phyloP scores from a whole-genome alignment of 2,797 vertebrate genomes.

The Crenuchus spilurus region DNA sequence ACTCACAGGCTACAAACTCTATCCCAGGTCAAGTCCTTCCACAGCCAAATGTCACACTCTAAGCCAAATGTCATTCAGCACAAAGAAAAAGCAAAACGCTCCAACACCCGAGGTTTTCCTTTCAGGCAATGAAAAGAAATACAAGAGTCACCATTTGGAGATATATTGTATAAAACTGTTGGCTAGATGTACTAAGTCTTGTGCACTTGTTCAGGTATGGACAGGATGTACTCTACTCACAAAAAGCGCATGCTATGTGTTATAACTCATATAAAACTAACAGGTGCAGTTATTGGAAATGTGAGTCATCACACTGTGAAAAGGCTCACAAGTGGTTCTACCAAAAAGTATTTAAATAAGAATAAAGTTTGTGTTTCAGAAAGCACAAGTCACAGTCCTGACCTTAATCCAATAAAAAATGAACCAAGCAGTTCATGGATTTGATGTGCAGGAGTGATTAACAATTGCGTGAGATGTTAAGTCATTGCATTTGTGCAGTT shows the following conservation, averaged over 20 bases:
- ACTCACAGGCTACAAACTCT: constrained; percentile 3
- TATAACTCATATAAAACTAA: not conserved
- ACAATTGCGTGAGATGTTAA: too few relatives aligned
- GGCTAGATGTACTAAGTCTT: not conserved
- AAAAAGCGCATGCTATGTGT: not conserved
- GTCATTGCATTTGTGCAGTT: too few relatives aligned
- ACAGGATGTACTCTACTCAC: not conserved
- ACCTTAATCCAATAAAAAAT: too few relatives aligned
- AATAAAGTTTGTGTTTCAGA: too few relatives aligned
- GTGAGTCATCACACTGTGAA: too few relatives aligned
- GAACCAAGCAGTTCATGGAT: too few relatives aligned
- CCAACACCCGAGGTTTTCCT: not conserved
- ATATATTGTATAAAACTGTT: not conserved
- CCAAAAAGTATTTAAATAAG: too few relatives aligned
- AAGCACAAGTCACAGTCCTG: too few relatives aligned
- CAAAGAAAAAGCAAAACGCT: not conserved
- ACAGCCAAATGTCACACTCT: constrained; percentile 3
- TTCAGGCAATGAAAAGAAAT: not conserved
- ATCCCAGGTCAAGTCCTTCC: constrained; percentile 8
- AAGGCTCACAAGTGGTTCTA: too few relatives aligned
- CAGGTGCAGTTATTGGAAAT: too few relatives aligned
- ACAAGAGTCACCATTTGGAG: not conserved
- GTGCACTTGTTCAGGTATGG: not conserved
- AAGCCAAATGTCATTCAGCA: constrained; percentile 5
- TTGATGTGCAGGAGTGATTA: too few relatives aligned